phyloP scores from a whole-genome alignment of 2,888 invertebrate species.

The Limnephilus auricula region DNA sequence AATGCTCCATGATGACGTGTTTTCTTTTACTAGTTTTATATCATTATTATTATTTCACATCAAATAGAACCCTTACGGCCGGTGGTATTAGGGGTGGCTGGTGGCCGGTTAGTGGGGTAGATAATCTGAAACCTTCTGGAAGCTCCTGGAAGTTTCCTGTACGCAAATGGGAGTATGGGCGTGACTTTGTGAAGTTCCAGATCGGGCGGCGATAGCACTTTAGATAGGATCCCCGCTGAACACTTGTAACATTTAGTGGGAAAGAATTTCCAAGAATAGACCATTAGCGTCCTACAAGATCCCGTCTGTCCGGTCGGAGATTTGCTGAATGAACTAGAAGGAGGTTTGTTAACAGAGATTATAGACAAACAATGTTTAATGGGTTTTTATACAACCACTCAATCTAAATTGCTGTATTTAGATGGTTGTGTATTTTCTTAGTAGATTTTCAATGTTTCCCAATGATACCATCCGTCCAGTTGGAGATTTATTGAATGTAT shows the following conservation, averaged over 20 bases:
- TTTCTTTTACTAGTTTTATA: background rate
- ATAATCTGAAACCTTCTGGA: conserved; percentile 2
- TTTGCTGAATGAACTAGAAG: background rate
- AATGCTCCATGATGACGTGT: no score
- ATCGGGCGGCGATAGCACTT: background rate
- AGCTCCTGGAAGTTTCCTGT: background rate
- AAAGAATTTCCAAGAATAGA: background rate
- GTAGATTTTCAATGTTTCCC: no score
- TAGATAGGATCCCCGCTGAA: background rate
- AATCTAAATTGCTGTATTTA: no score
- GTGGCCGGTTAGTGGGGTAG: background rate
- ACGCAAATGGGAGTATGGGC: background rate
- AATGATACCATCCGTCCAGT: no score
- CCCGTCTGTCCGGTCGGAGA: background rate
- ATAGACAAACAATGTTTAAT: no score
- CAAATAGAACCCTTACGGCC: background rate
- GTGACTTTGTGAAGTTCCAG: background rate
- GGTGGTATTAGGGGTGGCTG: background rate
- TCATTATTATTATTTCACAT: background rate
- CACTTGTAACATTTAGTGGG: conserved; percentile 2
- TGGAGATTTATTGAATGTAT: no score
- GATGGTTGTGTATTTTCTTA: no score
- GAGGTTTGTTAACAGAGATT: background rate
- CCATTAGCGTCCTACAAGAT: background rate
- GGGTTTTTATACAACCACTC: no score